Evolutionary conservation across 2,113 vertebrate genomes (phyloP).

Genomic region (Lucifuga dentata): DNA sequence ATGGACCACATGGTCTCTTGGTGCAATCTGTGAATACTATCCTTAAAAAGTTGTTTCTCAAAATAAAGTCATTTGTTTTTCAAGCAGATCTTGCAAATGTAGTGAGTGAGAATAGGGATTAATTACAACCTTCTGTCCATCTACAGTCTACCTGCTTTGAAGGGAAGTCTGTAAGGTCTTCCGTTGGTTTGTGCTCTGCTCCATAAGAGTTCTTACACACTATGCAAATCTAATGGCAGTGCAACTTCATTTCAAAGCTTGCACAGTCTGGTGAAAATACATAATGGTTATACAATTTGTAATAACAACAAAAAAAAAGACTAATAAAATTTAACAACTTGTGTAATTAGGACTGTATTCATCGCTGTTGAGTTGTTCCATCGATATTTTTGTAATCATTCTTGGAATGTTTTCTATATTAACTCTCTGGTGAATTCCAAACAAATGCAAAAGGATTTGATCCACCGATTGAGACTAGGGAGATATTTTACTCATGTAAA

Average conservation of each 20-base stretch:
- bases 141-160: conserved; percentile 51
- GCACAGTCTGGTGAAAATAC: conserved; percentile 68
- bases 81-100: conserved; percentile 33
- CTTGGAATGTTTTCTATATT: conserved; percentile 73
- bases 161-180: conserved; percentile 64
- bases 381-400: conserved; percentile 73
- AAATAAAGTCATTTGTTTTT: conserved; percentile 33
- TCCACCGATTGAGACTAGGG: conserved; percentile 48
- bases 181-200: conserved; percentile 54
- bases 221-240: conserved; percentile 78
- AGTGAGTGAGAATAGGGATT: conserved; percentile 39
- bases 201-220: conserved; percentile 67
- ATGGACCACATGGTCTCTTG: conserved; percentile 64
- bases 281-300: conserved; percentile 68
- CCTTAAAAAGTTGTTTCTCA: conserved; percentile 51
- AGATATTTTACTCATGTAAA: conserved; percentile 45
- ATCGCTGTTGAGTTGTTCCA: conserved; percentile 67
- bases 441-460: conserved; percentile 43
- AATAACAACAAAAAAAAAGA: conserved; percentile 57
- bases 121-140: conserved; percentile 45
- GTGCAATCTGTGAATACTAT: conserved; percentile 71
- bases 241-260: conserved; percentile 67
- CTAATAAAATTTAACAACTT: conserved; percentile 58
- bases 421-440: conserved; percentile 65
- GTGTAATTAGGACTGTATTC: conserved; percentile 62